These are phyloP conservation scores for Clitarchus hookeri DNA, from an alignment of 2,888 invertebrate species.

Conservation along the genomic window DNA sequence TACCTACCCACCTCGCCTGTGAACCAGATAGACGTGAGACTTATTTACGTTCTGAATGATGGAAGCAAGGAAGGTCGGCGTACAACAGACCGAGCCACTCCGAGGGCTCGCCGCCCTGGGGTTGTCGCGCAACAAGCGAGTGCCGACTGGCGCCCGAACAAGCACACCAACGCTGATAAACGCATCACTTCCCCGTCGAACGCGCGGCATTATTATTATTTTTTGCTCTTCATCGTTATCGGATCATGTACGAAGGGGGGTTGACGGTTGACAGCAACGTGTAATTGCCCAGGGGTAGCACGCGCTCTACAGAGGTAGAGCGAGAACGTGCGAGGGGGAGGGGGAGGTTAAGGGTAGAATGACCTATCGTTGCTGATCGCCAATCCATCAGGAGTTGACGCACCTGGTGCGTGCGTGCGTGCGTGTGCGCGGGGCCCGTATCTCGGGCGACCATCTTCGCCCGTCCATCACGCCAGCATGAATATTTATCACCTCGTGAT, in stretches of 20 bases:
- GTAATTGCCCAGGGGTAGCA: background rate
- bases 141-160: too few species aligned
- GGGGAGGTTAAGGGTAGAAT: background rate
- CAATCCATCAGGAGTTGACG: background rate
- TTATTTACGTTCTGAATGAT: too few species aligned
- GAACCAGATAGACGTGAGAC: too few species aligned
- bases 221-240: background rate
- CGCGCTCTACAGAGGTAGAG: background rate
- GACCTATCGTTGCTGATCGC: background rate
- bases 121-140: too few species aligned
- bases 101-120: too few species aligned
- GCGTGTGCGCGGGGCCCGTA: background rate
- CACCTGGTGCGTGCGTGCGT: background rate
- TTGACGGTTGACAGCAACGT: background rate
- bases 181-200: too few species aligned
- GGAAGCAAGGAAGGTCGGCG: too few species aligned
- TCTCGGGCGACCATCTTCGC: background rate
- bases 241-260: background rate
- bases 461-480: background rate
- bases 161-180: too few species aligned
- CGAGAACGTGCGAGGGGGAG: background rate
- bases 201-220: too few species aligned
- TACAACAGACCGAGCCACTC: too few species aligned
- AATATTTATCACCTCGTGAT: conserved; percentile 9
- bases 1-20: too few species aligned